phyloP scores from a whole-genome alignment of 2,113 vertebrate genomes.

The Alligator sinensis region DNA sequence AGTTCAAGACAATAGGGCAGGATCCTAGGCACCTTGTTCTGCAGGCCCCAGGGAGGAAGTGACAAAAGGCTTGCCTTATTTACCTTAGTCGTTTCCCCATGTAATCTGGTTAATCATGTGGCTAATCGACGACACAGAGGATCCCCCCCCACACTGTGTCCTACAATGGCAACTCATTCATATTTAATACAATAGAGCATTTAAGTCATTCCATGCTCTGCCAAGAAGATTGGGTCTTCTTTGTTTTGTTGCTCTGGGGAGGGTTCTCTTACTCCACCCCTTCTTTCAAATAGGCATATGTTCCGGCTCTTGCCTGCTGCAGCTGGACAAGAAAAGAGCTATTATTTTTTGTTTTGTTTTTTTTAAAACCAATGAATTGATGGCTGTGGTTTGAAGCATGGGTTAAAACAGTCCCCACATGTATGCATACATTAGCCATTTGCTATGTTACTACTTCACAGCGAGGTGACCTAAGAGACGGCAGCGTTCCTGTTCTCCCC shows the following conservation, averaged over 20 bases:
- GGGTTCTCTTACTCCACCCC: slow-evolving; percentile 42
- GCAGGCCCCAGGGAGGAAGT: slow-evolving; percentile 83
- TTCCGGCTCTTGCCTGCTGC: slow-evolving; percentile 84
- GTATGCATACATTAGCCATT: slow-evolving; percentile 75
- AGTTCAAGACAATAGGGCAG: slow-evolving; percentile 76
- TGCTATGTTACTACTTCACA: slow-evolving; percentile 64
- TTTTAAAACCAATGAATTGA: slow-evolving; percentile 69
- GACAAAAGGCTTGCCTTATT: slow-evolving; percentile 96
- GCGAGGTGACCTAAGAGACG: slow-evolving; percentile 59
- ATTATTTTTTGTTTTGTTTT: slow-evolving; percentile 59
- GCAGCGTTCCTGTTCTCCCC: background rate
- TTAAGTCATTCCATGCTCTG: slow-evolving; percentile 92
- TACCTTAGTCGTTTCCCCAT: slow-evolving; percentile 90
- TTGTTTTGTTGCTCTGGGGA: slow-evolving; percentile 87
- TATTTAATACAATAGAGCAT: slow-evolving; percentile 94
- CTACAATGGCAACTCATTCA: slow-evolving; percentile 93
- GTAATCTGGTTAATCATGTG: slow-evolving; percentile 98
- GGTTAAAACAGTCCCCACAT: slow-evolving; percentile 41
- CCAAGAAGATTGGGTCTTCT: slow-evolving; percentile 85
- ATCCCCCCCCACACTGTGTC: slow-evolving; percentile 78
- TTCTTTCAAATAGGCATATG: slow-evolving; percentile 89
- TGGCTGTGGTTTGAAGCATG: slow-evolving; percentile 66
- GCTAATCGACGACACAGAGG: slow-evolving; percentile 89
- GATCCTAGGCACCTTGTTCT: slow-evolving; percentile 64
- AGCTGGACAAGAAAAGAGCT: slow-evolving; percentile 84